phyloP scores from a whole-genome alignment of 2,888 invertebrate species.

The Leptinotarsa tumamoca region DNA sequence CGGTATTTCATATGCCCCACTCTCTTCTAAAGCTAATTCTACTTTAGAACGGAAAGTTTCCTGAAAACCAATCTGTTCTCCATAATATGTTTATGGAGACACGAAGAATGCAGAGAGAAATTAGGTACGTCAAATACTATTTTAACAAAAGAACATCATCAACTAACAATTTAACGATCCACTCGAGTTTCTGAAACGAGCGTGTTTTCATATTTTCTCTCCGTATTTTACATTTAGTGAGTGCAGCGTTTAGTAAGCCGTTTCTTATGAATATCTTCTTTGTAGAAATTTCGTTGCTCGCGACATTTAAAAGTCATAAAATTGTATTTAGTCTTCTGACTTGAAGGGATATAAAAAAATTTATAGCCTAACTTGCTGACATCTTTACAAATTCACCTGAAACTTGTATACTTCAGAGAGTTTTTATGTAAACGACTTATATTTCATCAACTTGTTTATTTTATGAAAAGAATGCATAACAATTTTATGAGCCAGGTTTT shows the following conservation, averaged over 20 bases:
- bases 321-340: conserved; percentile 55
- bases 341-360: conserved; percentile 50
- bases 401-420: conserved; percentile 31
- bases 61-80: neutral
- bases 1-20: too few relatives aligned
- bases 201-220: conserved; percentile 51
- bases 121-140: neutral
- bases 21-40: too few relatives aligned
- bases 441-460: conserved; percentile 33
- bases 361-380: conserved; percentile 44
- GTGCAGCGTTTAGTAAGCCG: conserved; percentile 51
- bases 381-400: conserved; percentile 47
- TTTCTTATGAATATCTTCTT: conserved; percentile 54
- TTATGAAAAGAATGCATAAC: conserved; percentile 19
- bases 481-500: conserved; percentile 22
- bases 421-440: conserved; percentile 30
- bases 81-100: neutral
- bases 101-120: neutral
- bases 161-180: conserved; percentile 46
- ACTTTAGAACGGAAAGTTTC: too few relatives aligned
- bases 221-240: conserved; percentile 52
- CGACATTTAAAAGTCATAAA: conserved; percentile 55
- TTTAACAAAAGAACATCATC: neutral
- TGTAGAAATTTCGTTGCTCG: conserved; percentile 50
- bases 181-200: conserved; percentile 45